A percentile compares a stretch with the other conserved stretches of the same genome.
Conservation (phyloP, 2,888 invertebrate genomes). For the Platycheirus albimanus region DNA sequence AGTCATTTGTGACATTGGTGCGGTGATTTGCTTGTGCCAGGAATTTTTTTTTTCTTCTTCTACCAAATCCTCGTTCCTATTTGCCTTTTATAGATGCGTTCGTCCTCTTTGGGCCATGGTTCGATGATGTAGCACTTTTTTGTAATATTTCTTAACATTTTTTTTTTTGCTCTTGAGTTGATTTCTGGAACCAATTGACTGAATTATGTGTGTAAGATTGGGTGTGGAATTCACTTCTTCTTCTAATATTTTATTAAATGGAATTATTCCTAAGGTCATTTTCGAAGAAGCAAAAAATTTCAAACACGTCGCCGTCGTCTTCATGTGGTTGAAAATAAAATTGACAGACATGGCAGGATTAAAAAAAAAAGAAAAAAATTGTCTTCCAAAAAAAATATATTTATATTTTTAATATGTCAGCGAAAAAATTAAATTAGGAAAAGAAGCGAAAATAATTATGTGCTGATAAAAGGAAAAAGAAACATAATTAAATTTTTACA, state of each 20-base stretch:
- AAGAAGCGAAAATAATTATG: slow-evolving; percentile 19
- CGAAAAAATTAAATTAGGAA: slow-evolving; percentile 31
- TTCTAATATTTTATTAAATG: slow-evolving; percentile 64
- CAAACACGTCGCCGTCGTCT: neutral
- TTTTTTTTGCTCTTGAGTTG: neutral
- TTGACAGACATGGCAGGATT: slow-evolving; percentile 53
- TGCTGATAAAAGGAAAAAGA: slow-evolving; percentile 2
- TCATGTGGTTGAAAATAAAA: slow-evolving; percentile 28
- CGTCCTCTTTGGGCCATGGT: slow-evolving; percentile 7
- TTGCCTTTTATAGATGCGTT: neutral
- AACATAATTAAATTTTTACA: slow-evolving; percentile 54
- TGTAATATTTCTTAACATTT: neutral
- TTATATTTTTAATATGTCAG: slow-evolving; percentile 28
- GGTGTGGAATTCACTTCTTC: slow-evolving; percentile 8
- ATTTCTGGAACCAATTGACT: slow-evolving; percentile 58
- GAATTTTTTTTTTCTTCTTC: slow-evolving; percentile 9
- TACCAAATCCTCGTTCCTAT: neutral
- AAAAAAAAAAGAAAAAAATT: slow-evolving; percentile 32
- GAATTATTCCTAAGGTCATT: slow-evolving; percentile 63
- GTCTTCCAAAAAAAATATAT: slow-evolving; percentile 13
- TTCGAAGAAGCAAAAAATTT: slow-evolving; percentile 24
- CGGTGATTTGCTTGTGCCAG: slow-evolving; percentile 56
- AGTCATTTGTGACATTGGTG: slow-evolving; percentile 72
- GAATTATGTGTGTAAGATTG: slow-evolving; percentile 17
- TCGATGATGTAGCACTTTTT: slow-evolving; percentile 67